A percentile compares a stretch with the other conserved stretches of the same genome.
Conservation (phyloP, 1,140 invertebrate species). For the Papilio polytes region DNA sequence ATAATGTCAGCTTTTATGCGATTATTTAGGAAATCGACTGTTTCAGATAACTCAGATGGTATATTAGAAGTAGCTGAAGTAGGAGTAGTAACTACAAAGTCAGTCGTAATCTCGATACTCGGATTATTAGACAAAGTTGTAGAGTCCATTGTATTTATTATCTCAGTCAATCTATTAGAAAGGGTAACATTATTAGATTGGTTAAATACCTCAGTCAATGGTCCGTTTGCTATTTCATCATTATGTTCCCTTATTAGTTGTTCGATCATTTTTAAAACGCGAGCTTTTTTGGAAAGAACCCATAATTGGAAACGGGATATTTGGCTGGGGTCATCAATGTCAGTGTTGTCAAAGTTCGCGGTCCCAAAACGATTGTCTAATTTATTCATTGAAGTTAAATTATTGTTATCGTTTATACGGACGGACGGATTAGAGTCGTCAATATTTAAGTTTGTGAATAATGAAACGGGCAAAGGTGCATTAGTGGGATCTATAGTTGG, state of each 20-base stretch:
- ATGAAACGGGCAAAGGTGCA: conserved; percentile 55
- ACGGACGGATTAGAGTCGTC: conserved; percentile 31
- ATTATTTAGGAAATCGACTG: background rate
- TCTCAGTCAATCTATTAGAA: conserved; percentile 70
- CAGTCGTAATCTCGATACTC: conserved; percentile 48
- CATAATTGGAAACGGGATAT: conserved; percentile 71
- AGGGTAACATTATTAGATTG: conserved; percentile 58
- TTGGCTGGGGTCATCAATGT: conserved; percentile 64
- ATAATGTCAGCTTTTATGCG: conserved; percentile 8
- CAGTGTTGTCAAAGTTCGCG: conserved; percentile 51
- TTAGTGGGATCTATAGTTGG: conserved; percentile 54
- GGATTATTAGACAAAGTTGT: conserved; percentile 57
- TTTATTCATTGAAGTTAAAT: conserved; percentile 42
- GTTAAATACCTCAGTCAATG: conserved; percentile 60
- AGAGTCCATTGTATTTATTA: conserved; percentile 68
- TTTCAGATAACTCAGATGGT: conserved; percentile 42
- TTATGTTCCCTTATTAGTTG: conserved; percentile 78
- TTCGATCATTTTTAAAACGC: conserved; percentile 82
- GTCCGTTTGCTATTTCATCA: conserved; percentile 74
- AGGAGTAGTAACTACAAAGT: conserved; percentile 41
- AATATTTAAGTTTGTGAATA: conserved; percentile 50
- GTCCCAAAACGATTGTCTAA: conserved; percentile 41
- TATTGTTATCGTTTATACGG: conserved; percentile 2
- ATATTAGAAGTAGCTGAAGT: conserved; percentile 17
- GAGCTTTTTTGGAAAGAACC: conserved; percentile 79